Percentiles rank a stretch among this genome's conserved stretches.
Conservation (phyloP, 2,888 invertebrate species). For the Argyresthia albistria region DNA sequence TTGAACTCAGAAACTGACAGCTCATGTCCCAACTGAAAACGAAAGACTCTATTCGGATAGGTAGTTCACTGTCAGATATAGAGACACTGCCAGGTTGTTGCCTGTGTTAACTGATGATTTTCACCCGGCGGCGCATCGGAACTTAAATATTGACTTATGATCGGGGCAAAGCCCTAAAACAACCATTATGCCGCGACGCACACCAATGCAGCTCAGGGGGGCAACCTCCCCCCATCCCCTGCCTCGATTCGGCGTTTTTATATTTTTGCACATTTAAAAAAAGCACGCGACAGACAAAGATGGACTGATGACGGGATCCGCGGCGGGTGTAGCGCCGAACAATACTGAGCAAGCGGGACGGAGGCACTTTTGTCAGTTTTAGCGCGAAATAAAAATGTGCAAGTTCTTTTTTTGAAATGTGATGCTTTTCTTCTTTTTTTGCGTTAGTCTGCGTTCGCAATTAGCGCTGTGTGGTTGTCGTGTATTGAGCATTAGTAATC, state of each 20-base stretch:
- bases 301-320: conserved; percentile 64
- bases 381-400: conserved; percentile 68
- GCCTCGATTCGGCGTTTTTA: conserved; percentile 65
- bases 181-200: conserved; percentile 56
- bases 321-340: conserved; percentile 29
- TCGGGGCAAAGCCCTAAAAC: conserved; percentile 66
- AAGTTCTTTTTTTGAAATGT: conserved; percentile 66
- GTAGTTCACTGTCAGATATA: not conserved
- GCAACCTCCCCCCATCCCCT: conserved; percentile 35
- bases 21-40: too few species aligned
- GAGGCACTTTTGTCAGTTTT: conserved; percentile 57
- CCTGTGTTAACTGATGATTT: conserved; percentile 9
- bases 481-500: conserved; percentile 48
- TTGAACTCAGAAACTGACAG: too few species aligned
- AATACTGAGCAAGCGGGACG: conserved; percentile 60
- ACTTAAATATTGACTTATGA: conserved; percentile 55
- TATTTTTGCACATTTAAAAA: conserved; percentile 71
- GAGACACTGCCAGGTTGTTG: not conserved
- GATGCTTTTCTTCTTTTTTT: conserved; percentile 47
- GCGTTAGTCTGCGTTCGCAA: conserved; percentile 69
- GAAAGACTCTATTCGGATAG: too few species aligned
- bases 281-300: conserved; percentile 66
- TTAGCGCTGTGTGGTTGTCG: conserved; percentile 66
- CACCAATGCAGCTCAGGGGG: conserved; percentile 44
- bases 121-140: conserved; percentile 6